phyloP scores from a whole-genome alignment of 2,888 invertebrate species.

The Ormyrus pomaceus region DNA sequence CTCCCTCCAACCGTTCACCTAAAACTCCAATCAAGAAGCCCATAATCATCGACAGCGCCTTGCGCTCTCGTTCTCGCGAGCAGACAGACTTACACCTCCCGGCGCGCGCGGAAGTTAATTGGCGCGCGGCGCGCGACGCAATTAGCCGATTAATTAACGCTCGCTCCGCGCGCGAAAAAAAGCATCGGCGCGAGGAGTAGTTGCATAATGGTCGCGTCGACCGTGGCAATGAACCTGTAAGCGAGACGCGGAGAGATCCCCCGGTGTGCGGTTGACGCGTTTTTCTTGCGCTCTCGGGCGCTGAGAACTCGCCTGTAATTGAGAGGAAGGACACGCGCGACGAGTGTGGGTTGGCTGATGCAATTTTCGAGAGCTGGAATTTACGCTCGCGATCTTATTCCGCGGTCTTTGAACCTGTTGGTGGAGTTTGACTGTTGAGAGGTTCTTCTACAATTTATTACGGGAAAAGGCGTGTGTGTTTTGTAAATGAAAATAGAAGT shows the following conservation, averaged over 20 bases:
- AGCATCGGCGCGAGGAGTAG: background rate
- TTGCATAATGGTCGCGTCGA: constrained; percentile 13
- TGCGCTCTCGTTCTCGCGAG: background rate
- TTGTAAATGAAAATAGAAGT: no score
- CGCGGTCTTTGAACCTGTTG: no score
- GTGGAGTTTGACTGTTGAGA: no score
- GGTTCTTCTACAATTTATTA: no score
- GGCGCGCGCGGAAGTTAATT: constrained; percentile 2
- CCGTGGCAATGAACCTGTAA: constrained; percentile 42
- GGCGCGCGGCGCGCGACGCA: constrained; percentile 13
- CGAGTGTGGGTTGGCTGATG: no score
- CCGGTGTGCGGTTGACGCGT: background rate
- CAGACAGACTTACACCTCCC: no score
- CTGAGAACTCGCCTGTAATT: background rate
- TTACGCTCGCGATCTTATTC: no score
- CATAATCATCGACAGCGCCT: background rate
- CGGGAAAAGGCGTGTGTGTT: no score
- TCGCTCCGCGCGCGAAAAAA: background rate
- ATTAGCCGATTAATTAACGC: constrained; percentile 38
- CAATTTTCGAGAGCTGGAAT: no score
- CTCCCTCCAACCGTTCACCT: no score
- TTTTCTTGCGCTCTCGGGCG: constrained; percentile 13
- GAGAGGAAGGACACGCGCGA: background rate
- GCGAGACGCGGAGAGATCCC: background rate
- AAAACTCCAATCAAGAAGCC: no score